Base-by-base conservation (phyloP, 2,113 vertebrate genomes). In the Xenus cinereus region DNA sequence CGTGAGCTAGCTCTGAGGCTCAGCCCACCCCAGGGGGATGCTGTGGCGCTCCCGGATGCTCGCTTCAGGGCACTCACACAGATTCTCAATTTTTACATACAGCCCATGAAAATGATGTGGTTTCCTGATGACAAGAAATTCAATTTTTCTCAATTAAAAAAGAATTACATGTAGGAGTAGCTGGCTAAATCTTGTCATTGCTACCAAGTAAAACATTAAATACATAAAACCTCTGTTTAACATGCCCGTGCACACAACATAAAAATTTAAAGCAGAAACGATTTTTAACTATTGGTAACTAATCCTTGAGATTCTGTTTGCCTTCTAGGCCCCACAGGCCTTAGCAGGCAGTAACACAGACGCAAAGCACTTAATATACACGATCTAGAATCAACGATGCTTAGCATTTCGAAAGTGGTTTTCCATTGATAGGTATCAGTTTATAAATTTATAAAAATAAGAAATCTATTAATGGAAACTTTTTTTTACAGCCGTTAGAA, bases 401-500 rank as follows among this genome's bases (percentile, higher is more conserved):
- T 94, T 46, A 83, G 32, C 32, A 71, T 93, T 89, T 95, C 50
- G 79, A 24, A 80, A 76, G 64, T 74, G 50, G 45, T 32, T 77
- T 94, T 95, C 92, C 54, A 37, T 74, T 75, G 69, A 39, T 78
- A 89, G 35, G n/a, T 27, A 79, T 54, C 68, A 33, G 28, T 51
- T 77, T 84, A 45, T 78, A 67, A 64, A 90, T 69, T 75, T 53
- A 60, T 48, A 46, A 71, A 78, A 97, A 78, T 82, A 82, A 53
- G 50, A 84, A 95, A 84, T 93, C 57, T 90, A 84, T 89, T 94
- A 94, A 62, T 48, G 50, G 78, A 80, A 76, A 24, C 32, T n/a
- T 89, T 64, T 43, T 94, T 95, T 73, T 91, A 79, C 51, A 87
- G 82, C 77, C 45, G 24, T 77, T 64, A 76, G 41, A 94, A 82